phyloP scores from a whole-genome alignment of 2,888 invertebrate genomes.

The Noctua janthina region DNA sequence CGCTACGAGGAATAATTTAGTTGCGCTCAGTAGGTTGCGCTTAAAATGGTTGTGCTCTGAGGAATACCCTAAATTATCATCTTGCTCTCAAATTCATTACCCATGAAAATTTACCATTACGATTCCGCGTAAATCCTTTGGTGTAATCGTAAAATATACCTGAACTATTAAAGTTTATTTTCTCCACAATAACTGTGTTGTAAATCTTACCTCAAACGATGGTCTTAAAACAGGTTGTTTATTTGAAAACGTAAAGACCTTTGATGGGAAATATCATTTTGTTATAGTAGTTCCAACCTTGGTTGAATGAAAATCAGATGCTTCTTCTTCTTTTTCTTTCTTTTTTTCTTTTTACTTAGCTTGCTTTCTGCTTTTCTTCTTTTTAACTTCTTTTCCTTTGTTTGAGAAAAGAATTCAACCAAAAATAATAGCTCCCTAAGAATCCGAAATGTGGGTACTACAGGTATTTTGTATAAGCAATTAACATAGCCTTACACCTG shows the following conservation, averaged over 20 bases:
- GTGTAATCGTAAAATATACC: conserved; percentile 41
- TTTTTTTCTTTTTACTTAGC: no score
- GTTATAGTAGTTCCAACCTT: conserved; percentile 9
- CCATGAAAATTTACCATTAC: conserved; percentile 14
- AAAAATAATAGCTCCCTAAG: background rate
- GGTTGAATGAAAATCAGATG: background rate
- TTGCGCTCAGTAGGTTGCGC: no score
- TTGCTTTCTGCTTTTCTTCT: no score
- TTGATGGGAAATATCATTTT: conserved; percentile 57
- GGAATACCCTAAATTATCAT: background rate
- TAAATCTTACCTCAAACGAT: conserved; percentile 50
- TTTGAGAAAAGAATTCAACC: background rate
- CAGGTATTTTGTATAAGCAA: background rate
- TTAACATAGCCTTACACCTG: no score
- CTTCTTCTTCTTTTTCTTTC: background rate
- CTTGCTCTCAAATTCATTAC: conserved; percentile 38
- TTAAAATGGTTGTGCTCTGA: no score
- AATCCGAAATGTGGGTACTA: background rate
- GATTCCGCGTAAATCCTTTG: conserved; percentile 17
- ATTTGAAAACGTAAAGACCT: conserved; percentile 24
- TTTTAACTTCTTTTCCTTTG: no score
- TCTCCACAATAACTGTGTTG: conserved; percentile 15
- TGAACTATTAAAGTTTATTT: conserved; percentile 51
- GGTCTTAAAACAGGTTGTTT: conserved; percentile 29
- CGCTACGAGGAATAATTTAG: no score